phyloP scores from a whole-genome alignment of 2,797 vertebrate genomes.

The Vipera ursinii region DNA sequence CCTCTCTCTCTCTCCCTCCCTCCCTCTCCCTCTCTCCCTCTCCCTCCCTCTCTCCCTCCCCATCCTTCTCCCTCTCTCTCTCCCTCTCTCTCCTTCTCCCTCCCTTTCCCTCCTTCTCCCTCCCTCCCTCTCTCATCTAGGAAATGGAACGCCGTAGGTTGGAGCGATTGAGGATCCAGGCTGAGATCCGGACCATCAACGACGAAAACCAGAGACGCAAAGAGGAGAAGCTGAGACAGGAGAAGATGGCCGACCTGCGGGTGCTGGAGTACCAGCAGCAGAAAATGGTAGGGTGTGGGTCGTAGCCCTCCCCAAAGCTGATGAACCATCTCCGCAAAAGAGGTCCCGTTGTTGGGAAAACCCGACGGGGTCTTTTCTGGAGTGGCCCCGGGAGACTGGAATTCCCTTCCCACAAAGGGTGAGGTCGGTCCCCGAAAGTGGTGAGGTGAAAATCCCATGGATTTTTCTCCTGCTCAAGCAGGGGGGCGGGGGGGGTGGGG shows the following conservation, averaged over 20 bases:
- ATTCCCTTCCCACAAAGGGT: not conserved
- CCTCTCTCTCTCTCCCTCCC: too few relatives aligned
- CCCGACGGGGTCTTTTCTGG: not conserved
- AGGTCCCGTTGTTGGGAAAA: not conserved
- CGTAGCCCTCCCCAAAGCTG: not conserved
- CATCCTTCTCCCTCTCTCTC: not conserved
- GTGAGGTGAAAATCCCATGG: not conserved
- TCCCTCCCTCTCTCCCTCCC: fast-evolving
- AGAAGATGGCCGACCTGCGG: constrained; percentile 74
- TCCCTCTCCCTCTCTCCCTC: too few relatives aligned
- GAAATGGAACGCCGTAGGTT: constrained; percentile 73
- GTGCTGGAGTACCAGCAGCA: constrained; percentile 78
- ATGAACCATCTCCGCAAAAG: not conserved
- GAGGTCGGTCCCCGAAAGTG: not conserved
- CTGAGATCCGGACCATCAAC: constrained; percentile 79
- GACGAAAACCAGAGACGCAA: constrained; percentile 72
- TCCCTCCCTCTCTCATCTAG: constrained; percentile 59
- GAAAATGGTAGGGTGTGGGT: constrained; percentile 76
- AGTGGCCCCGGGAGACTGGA: not conserved
- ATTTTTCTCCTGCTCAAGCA: too few relatives aligned
- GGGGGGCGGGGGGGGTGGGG: too few relatives aligned
- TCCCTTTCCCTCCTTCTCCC: fast-evolving
- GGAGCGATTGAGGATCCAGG: constrained; percentile 74
- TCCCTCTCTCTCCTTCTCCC: fast-evolving
- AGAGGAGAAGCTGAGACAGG: constrained; percentile 73